Conservation (phyloP, 2,113 vertebrate species). For the Ceuthmochares aereus region DNA sequence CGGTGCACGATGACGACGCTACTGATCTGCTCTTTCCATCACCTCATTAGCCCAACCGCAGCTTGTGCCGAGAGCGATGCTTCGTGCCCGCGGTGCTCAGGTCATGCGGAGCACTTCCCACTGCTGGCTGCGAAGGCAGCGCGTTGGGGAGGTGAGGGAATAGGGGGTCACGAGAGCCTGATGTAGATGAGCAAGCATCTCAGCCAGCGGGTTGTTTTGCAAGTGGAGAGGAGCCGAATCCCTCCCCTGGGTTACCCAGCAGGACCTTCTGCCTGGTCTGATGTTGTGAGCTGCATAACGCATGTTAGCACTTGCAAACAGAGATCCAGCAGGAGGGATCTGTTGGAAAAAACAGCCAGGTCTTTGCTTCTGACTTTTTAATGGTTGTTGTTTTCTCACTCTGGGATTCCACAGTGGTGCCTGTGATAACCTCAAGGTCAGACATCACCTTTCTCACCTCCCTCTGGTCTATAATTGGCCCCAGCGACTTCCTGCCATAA, state of each 20-base stretch:
- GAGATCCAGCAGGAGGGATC: background rate
- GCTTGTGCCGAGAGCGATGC: background rate
- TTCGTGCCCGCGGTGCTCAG: background rate
- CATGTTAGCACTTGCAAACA: background rate
- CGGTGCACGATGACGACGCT: rapidly evolving
- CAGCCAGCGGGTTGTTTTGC: rapidly evolving
- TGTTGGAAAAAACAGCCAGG: background rate
- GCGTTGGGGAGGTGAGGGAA: rapidly evolving
- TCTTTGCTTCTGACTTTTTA: background rate
- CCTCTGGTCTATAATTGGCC: background rate
- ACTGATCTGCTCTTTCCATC: background rate
- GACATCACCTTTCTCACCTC: background rate
- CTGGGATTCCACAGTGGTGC: background rate
- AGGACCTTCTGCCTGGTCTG: background rate
- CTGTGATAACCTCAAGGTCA: background rate
- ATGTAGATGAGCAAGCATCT: rapidly evolving
- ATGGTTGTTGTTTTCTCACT: background rate
- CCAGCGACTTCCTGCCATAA: background rate
- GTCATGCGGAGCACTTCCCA: rapidly evolving
- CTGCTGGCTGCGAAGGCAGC: background rate
- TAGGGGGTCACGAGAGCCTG: background rate
- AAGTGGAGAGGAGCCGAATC: background rate
- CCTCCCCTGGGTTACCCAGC: background rate
- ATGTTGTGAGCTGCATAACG: rapidly evolving
- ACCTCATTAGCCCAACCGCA: background rate